Base-by-base conservation (phyloP, 2,113 vertebrate genomes). In the Oreotragus oreotragus region DNA sequence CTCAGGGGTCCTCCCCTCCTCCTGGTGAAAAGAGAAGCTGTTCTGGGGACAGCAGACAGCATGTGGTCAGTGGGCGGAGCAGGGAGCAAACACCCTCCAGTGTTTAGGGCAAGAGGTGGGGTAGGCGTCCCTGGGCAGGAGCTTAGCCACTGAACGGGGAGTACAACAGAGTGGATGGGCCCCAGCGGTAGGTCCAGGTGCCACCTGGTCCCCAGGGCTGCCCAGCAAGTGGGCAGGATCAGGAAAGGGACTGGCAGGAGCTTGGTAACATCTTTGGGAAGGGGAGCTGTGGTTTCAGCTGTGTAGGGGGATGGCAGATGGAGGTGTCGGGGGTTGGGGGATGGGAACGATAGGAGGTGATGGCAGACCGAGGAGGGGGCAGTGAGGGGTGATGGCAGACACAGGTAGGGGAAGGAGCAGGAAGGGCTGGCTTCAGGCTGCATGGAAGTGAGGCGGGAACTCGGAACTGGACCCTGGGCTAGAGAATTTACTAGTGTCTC, bases 301-400 rank as follows among this genome's bases (percentile, higher is more conserved):
- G 58, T 2, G 1, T 36, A n/a, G 6, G 14, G 33, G 25, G 27
- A 39, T 30, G 27, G 76, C 15, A 70, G 19, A 23, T 70, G 64
- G 64, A 70, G n/a, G 64, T 70, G n/a, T 49, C 2, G 15, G 23
- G 27, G 7, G 0, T 7, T 11, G 28, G 6, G 3, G 17, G n/a
- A 21, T 0, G 13, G 11, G 1, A 16, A n/a, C 2, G 4, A n/a
- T 14, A 25, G 12, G 36, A 21, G 14, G 21, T 10, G 15, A 12
- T 53, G 23, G 64, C 64, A 5, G 64, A 27, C 66, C 3, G 0
- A 76, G 11, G 21, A n/a, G n/a, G n/a, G 39, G 33, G 6, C 1
- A 0, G n/a, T 27, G 58, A 7, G n/a, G 27, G 13, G 27, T 6
- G 19, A 14, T 49, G 21, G 60, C 30, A 7, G 53, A 39, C 66